Evolutionary conservation across 1,140 invertebrate genomes (phyloP), one percentile per base, ranked within the genome.

Genomic region (Macrobrachium nipponense): DNA sequence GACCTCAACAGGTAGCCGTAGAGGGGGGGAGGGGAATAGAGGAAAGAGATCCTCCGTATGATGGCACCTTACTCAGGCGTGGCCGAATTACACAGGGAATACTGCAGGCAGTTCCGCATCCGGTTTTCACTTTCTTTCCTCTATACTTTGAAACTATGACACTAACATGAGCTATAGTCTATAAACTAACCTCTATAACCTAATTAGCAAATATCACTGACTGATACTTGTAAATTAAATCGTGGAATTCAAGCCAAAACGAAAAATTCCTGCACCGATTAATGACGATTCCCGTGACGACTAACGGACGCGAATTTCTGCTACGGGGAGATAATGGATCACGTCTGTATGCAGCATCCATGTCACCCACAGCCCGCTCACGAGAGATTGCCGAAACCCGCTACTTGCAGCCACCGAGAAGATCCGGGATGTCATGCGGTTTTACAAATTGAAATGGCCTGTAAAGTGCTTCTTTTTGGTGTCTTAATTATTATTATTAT

Each of bases 1-100:
- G 73, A 83, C 70, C 81, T 83, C 81, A 83, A 83, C 81, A 83
- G 81, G 81, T 83, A 60, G 73, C 27, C 4, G 27, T 36, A 36
- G 27, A 59, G 68, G 66, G 44, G n/a, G 61, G 75, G 58, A 5
- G 0, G 23, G 75, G n/a, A 43, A 43, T n/a, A 73, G 80, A 23
- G 44, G 27, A 6, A 6, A 66, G 27, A 43, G 64, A 59, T 44
- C 62, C 61, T 66, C n/a, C 44, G 66, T 59, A 44, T 68, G 64
- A 68, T 80, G 79, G 44, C 79, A 80, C 62, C 79, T 66, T 43
- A 8, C 11, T 64, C 78, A 76, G 44, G 73, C 15, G 27, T 80
- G 61, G 61, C 79, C 79, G 15, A 10, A 62, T 51, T 68, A 62
- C 78, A 66, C 12, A 15, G 27, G 36, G 44, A 36, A 70, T 27